Evolutionary conservation across 1,140 invertebrate species (phyloP), one percentile per base, ranked within the genome.

Genomic region (Chrysoperla carnea): DNA sequence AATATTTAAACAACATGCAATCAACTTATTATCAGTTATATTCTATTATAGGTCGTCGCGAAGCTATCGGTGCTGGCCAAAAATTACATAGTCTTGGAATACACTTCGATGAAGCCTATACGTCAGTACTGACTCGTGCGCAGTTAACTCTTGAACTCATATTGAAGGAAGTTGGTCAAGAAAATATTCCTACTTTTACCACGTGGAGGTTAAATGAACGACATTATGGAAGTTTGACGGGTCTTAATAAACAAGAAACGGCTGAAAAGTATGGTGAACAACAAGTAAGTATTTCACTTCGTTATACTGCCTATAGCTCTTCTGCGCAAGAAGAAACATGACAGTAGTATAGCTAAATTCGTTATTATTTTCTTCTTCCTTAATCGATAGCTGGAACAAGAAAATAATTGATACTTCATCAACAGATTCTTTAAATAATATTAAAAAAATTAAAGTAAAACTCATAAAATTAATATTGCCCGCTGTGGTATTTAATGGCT

Each of bases 191-290:
- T 4, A 69, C 87, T 35, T 52, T 75, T 6, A 84, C 87, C 59
- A 88, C 87, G 3, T 95, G 91, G 90, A 69, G 90, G 29, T 62
- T 95, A 1, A 96, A 95, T 59, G 91, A 96, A 62, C 75, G 92
- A 52, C 91, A 95, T 60, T 95, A 96, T 60, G 92, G 92, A 51
- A 88, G 82, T 36, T 68, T 96, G 1, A 94, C 90, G 41, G 92
- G 91, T 7, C 70, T 95, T 42, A 91, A 96, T 56, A 96, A 96
- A 63, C 78, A 89, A 5, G 91, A 95, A 67, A 96, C 91, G n/a
- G 91, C 91, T 44, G 81, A 79, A 8, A 95, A 94, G 58, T 92
- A 94, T 64, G 91, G 91, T 1, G 90, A 95, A 60, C 84, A 82
- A 31, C 81, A 85, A 67, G 76, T 77, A 52, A 46, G 60, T 53